phyloP scores from a whole-genome alignment of 2,888 invertebrate genomes.

The Agrotis ipsilon region DNA sequence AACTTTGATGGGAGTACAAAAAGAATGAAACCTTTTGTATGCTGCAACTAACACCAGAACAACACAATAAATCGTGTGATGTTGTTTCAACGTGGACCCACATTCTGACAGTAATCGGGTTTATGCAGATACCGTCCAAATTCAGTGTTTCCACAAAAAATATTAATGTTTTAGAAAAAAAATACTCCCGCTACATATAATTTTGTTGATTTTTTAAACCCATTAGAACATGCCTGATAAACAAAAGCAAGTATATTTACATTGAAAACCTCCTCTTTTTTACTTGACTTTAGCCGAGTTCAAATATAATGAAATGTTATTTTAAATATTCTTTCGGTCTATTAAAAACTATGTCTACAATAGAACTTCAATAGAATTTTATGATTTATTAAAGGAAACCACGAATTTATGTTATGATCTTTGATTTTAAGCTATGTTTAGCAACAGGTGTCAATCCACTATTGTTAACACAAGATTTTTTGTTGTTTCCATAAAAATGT shows the following conservation, averaged over 20 bases:
- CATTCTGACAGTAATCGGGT: too few species aligned
- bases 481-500: not conserved
- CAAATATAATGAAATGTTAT: not conserved
- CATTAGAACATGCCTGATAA: not conserved
- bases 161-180: too few species aligned
- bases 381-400: not conserved
- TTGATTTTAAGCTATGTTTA: not conserved
- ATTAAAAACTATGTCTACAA: not conserved
- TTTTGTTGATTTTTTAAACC: too few species aligned
- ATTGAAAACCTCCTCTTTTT: constrained; percentile 7
- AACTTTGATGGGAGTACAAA: too few species aligned
- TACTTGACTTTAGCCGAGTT: not conserved
- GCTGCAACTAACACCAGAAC: too few species aligned
- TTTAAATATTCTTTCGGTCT: not conserved
- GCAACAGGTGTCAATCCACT: constrained; percentile 4
- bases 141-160: too few species aligned
- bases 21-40: too few species aligned
- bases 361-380: not conserved
- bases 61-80: too few species aligned
- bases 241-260: not conserved
- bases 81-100: too few species aligned
- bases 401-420: constrained; percentile 23
- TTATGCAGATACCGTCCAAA: too few species aligned
- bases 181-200: too few species aligned
- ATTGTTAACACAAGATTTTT: not conserved